phyloP scores from a whole-genome alignment of 1,140 invertebrate genomes.

The Lepidotrigona ventralis region DNA sequence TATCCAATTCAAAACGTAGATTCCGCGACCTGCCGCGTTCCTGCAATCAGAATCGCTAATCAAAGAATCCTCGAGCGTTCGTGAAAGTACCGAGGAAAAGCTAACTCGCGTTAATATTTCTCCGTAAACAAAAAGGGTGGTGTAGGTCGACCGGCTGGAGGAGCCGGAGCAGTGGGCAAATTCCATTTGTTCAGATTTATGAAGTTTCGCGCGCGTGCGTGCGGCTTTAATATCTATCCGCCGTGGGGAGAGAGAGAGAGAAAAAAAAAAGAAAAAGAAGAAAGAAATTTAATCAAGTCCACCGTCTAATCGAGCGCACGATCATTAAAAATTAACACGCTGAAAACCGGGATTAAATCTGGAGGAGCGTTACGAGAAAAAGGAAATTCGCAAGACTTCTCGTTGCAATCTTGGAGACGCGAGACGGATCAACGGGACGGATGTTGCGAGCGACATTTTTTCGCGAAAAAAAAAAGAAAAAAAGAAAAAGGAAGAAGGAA shows the following conservation, averaged over 20 bases:
- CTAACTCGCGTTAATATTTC: constrained; percentile 40
- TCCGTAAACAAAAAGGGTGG: constrained; percentile 28
- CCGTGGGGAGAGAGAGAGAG: not conserved
- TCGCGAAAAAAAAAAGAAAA: not conserved
- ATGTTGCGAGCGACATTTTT: not conserved
- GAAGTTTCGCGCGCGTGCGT: not conserved
- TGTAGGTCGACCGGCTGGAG: not conserved
- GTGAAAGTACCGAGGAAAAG: constrained; percentile 4
- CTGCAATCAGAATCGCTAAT: constrained; percentile 54
- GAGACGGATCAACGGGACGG: not conserved
- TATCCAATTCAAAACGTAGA: constrained; percentile 38
- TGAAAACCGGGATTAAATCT: constrained; percentile 8
- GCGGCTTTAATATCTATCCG: constrained; percentile 20
- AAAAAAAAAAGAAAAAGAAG: too few relatives aligned
- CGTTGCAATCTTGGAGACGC: not conserved
- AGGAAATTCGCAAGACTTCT: not conserved
- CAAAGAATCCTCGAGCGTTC: constrained; percentile 37
- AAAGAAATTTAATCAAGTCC: constrained; percentile 41
- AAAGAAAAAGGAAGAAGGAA: too few relatives aligned
- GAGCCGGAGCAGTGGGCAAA: not conserved
- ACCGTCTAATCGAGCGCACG: constrained; percentile 12
- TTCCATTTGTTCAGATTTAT: constrained; percentile 38
- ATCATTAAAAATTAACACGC: constrained; percentile 24
- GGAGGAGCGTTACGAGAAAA: not conserved
- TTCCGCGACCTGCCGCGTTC: not conserved